Percentiles rank a stretch among this genome's conserved stretches.
Evolutionary conservation across 2,797 vertebrate genomes (phyloP).

Genomic region (Tinamus major): DNA sequence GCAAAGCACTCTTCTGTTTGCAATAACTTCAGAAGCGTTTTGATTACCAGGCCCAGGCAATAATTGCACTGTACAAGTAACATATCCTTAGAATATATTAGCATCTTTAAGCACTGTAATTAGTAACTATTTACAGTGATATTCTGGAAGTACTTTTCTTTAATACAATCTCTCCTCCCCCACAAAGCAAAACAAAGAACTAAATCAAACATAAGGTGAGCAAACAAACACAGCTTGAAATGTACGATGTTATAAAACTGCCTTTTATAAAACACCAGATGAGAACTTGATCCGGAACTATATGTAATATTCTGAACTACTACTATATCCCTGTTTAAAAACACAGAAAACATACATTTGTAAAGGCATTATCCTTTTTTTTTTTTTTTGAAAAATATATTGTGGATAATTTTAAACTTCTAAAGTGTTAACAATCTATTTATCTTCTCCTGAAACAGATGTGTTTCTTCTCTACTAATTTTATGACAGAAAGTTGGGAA

Average conservation of each 20-base stretch:
- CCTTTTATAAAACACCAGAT: not conserved
- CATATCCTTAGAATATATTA: not conserved
- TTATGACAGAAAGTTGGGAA: conserved; percentile 5
- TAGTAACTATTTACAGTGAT: not conserved
- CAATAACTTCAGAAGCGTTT: not conserved
- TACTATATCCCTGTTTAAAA: not conserved
- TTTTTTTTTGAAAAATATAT: not conserved
- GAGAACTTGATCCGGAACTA: not conserved
- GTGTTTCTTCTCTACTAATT: conserved; percentile 7
- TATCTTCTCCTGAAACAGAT: conserved; percentile 28
- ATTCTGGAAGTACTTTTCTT: not conserved
- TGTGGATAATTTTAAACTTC: conserved; percentile 1
- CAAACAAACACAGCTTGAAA: not conserved
- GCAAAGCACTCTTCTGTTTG: not conserved
- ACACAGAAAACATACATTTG: not conserved
- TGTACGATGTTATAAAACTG: not conserved
- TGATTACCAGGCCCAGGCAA: not conserved
- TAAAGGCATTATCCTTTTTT: not conserved
- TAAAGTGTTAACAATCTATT: not conserved
- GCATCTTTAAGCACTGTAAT: not conserved
- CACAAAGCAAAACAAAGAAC: not conserved
- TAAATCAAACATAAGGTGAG: not conserved
- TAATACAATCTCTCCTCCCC: rapidly evolving
- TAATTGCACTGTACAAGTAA: not conserved
- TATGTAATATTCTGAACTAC: not conserved